A percentile compares a stretch with the other conserved stretches of the same genome.
Evolutionary conservation across 2,888 invertebrate genomes (phyloP).

Genomic region (Thysanoteuthis rhombus): DNA sequence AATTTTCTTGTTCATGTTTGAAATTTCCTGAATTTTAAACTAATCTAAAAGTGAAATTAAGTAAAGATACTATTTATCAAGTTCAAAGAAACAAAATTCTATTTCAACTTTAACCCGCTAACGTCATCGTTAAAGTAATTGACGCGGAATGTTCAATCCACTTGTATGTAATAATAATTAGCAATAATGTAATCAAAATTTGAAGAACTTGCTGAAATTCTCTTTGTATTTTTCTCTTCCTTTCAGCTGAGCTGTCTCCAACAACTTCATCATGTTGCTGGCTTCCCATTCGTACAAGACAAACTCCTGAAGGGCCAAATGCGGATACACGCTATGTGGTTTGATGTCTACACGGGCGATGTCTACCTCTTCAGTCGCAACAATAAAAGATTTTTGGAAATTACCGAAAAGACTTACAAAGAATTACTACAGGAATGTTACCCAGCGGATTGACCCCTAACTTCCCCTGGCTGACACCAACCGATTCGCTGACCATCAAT

Average conservation of each 20-base stretch:
- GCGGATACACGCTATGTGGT: conserved; percentile 92
- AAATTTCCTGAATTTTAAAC: too few species aligned
- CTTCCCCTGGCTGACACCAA: background rate
- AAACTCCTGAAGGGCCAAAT: conserved; percentile 83
- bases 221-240: conserved; percentile 1
- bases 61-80: too few species aligned
- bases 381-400: conserved; percentile 84
- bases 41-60: too few species aligned
- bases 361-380: conserved; percentile 92
- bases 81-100: too few species aligned
- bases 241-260: conserved; percentile 86
- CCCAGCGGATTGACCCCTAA: background rate
- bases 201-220: too few species aligned
- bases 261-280: conserved; percentile 91
- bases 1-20: too few species aligned
- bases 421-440: conserved; percentile 39
- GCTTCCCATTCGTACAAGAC: conserved; percentile 87
- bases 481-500: background rate
- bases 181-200: too few species aligned
- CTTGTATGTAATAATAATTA: too few species aligned
- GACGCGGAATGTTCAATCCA: too few species aligned
- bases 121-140: too few species aligned
- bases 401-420: conserved; percentile 78
- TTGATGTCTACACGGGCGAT: conserved; percentile 96
- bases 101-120: too few species aligned